Evolutionary conservation across 1,140 invertebrate genomes (phyloP), one percentile per base, ranked within the genome.

Genomic region (Drosophila willistoni): DNA sequence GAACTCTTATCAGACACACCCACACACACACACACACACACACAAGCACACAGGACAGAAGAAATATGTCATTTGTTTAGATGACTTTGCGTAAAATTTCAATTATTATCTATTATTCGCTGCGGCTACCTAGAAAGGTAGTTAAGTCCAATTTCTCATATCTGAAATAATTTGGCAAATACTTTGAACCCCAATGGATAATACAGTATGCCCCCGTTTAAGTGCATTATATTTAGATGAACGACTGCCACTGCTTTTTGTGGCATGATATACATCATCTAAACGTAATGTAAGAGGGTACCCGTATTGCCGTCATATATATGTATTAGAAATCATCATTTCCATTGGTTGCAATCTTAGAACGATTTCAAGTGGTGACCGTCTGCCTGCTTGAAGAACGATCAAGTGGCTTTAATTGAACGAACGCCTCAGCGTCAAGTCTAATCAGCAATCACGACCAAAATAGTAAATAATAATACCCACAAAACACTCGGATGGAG

Each of bases 371-470:
- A 51, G 44, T 51, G 17, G n/a, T 51, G 44, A 22, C 44, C 44
- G 44, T 51, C 44, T 51, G 44, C 44, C 44, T 51, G 17, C 10
- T 51, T 22, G 17, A 51, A 51, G 9, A 51, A 51, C 10, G 13
- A 51, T 51, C 44, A 51, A 51, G 44, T 51, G 44, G 44, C 44
- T 51, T 51, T 51, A 51, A 51, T 51, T 51, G 44, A 51, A 51
- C 10, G 17, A 51, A 51, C 3, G 17, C 44, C 44, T 51, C 19
- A 51, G 17, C 44, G 44, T 51, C 44, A 12, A 22, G 17, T 22
- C 44, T n/a, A 51, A 51, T 51, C 44, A 51, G 44, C 44, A 51
- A 51, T 51, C 44, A 51, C 44, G 17, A 22, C 44, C 17, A 51
- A 51, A 51, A 51, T 22, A 51, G 44, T 51, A 51, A 51, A 51